Conservation (phyloP, 1,140 invertebrate genomes). For the Drosophila pruinosa region DNA sequence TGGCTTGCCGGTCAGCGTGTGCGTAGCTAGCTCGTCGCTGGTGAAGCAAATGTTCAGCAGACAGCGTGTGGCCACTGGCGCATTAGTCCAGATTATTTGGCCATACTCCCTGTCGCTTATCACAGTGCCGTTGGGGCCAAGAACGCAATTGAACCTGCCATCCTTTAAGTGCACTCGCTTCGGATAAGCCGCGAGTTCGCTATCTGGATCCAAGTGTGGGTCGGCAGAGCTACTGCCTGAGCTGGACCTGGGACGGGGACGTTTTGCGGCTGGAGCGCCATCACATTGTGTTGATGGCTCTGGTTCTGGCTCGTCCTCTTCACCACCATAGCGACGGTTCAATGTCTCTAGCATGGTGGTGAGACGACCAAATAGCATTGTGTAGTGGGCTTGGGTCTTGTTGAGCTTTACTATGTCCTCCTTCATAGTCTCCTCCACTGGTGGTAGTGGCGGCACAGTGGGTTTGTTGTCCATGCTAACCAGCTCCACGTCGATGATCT, state of each 20-base stretch:
- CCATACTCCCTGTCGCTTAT: constrained; percentile 56
- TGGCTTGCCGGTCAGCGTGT: constrained; percentile 82
- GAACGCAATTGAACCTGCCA: constrained; percentile 40
- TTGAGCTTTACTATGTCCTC: constrained; percentile 50
- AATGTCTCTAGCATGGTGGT: constrained; percentile 45
- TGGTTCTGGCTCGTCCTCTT: constrained; percentile 10
- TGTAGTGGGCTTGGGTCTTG: constrained; percentile 51
- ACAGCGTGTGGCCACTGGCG: constrained; percentile 75
- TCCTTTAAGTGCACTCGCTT: constrained; percentile 17
- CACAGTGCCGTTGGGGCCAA: constrained; percentile 81
- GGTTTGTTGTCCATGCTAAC: constrained; percentile 24
- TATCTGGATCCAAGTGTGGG: constrained; percentile 9
- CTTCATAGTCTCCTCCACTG: constrained; percentile 29
- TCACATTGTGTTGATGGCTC: no score
- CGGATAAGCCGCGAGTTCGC: constrained; percentile 31
- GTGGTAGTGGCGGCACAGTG: constrained; percentile 25
- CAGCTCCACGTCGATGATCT: constrained; percentile 41
- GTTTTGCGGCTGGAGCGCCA: constrained; percentile 16
- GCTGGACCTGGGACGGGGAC: constrained; percentile 34
- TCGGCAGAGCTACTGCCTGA: constrained; percentile 39
- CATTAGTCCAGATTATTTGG: constrained; percentile 70
- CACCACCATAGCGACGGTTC: constrained; percentile 49
- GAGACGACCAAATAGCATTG: constrained; percentile 32
- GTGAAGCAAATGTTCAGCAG: constrained; percentile 72
- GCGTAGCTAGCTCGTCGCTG: constrained; percentile 78